Percentiles rank a stretch among this genome's conserved stretches.
Conservation (phyloP, 2,797 vertebrate genomes). For the Parauchenoglanis ngamensis region DNA sequence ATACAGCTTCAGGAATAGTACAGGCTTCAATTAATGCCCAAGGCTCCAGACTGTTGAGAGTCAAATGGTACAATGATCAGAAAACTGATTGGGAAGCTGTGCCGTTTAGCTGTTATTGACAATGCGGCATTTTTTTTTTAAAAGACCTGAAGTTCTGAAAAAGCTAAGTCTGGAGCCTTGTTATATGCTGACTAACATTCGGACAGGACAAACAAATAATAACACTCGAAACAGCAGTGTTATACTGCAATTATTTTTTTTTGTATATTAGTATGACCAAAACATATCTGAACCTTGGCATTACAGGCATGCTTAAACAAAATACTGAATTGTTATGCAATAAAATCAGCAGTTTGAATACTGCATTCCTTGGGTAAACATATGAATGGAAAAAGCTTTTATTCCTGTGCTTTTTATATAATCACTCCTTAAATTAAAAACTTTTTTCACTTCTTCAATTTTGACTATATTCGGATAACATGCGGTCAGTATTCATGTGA, state of each 20-base stretch:
- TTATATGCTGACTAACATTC: not conserved
- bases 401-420: not conserved
- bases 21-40: slow-evolving; percentile 32
- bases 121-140: not conserved
- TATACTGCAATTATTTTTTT: not conserved
- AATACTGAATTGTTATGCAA: slow-evolving; percentile 12
- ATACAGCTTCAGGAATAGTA: slow-evolving; percentile 10
- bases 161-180: slow-evolving; percentile 17
- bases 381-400: not conserved
- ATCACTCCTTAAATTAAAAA: not conserved
- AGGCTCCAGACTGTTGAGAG: slow-evolving; percentile 1
- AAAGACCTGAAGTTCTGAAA: not conserved
- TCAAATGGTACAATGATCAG: not conserved
- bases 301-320: slow-evolving; percentile 31
- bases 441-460: not conserved
- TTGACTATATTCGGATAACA: not conserved
- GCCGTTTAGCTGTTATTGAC: not conserved
- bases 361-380: not conserved
- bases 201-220: not conserved
- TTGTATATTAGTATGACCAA: not conserved
- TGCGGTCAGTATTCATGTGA: not conserved
- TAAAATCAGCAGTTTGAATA: not conserved
- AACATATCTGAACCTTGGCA: not conserved
- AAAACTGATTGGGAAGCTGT: not conserved
- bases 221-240: not conserved